Conservation (phyloP, 1,140 invertebrate genomes). For the Pomacea maculata region DNA sequence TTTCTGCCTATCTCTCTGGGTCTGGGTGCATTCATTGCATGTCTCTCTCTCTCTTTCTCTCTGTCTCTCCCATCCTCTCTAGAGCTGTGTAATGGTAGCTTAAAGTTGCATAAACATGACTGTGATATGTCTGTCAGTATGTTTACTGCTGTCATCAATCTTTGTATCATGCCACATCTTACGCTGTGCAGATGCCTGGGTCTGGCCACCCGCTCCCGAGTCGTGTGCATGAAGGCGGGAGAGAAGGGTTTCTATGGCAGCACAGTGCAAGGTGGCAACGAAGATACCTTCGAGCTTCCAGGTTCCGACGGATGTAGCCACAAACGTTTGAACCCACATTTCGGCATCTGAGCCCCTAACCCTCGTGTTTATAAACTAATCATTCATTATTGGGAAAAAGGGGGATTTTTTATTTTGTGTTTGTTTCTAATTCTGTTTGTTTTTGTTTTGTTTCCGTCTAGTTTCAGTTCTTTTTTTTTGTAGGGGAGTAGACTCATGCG, state of each 20-base stretch:
- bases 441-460: background rate
- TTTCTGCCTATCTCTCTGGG: background rate
- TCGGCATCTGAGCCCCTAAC: slow-evolving; percentile 26
- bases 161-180: too few relatives aligned
- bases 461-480: background rate
- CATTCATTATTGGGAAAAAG: background rate
- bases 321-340: slow-evolving; percentile 35
- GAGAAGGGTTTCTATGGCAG: slow-evolving; percentile 45
- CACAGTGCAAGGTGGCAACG: slow-evolving; percentile 36
- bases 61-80: background rate
- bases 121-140: too few relatives aligned
- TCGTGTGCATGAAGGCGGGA: slow-evolving; percentile 48
- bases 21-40: background rate
- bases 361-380: background rate
- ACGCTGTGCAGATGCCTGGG: slow-evolving; percentile 40
- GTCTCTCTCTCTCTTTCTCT: background rate
- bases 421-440: background rate
- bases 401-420: background rate
- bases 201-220: slow-evolving; percentile 15
- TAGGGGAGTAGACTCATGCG: background rate
- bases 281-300: slow-evolving; percentile 40
- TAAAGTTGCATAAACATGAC: too few relatives aligned
- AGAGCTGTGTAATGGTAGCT: too few relatives aligned
- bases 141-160: too few relatives aligned
- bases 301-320: slow-evolving; percentile 32